Conservation (phyloP, 1,140 invertebrate species). For the Steinernema feltiae region DNA sequence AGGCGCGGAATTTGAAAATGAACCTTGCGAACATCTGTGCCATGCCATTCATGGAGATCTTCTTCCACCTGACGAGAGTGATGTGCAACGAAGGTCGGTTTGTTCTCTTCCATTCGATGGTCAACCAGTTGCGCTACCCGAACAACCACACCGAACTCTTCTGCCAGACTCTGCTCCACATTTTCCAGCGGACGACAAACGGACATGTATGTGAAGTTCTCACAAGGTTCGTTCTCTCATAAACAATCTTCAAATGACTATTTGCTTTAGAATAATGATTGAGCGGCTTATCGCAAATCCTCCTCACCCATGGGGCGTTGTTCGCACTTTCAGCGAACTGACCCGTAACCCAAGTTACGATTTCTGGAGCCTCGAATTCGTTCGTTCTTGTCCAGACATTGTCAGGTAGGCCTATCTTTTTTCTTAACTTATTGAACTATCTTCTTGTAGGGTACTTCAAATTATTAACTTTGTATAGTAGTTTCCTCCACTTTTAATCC, state of each 20-base stretch:
- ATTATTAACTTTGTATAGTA: too few species aligned
- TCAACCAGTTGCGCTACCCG: neutral
- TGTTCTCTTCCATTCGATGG: neutral
- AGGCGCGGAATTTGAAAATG: neutral
- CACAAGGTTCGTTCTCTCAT: neutral
- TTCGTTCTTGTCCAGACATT: too few species aligned
- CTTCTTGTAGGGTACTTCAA: too few species aligned
- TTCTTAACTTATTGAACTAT: too few species aligned
- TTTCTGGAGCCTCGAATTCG: neutral
- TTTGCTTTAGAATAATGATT: neutral
- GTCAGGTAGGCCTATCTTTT: too few species aligned
- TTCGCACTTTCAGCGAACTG: neutral
- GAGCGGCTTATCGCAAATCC: neutral
- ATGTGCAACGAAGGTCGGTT: neutral
- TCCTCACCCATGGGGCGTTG: neutral
- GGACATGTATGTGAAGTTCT: neutral
- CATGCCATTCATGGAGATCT: neutral
- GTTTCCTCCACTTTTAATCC: too few species aligned
- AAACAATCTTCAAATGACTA: neutral
- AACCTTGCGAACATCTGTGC: neutral
- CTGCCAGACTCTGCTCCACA: neutral
- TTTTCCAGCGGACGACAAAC: neutral
- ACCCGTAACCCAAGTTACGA: neutral
- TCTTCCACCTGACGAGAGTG: neutral
- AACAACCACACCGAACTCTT: neutral